Evolutionary conservation across 2,888 invertebrate species (phyloP).

Genomic region (Carpatolechia fugitivella): DNA sequence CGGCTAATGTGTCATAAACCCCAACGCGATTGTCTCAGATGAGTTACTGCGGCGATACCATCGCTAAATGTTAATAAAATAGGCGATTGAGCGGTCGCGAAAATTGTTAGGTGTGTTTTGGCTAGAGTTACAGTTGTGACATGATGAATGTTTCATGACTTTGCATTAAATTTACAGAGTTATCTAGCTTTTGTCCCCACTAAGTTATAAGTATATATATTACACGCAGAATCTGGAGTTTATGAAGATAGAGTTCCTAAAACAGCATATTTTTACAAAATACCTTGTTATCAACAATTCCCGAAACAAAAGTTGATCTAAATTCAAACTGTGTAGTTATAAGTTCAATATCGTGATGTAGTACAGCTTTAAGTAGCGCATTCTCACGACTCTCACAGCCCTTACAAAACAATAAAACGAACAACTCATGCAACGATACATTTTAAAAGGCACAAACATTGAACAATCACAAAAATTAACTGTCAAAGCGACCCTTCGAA

Average conservation of each 20-base stretch:
- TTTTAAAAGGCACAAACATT: slow-evolving; percentile 46
- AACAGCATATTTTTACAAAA: too few relatives aligned
- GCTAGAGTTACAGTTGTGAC: neutral
- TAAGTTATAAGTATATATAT: too few relatives aligned
- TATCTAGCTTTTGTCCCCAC: too few relatives aligned
- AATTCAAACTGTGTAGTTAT: slow-evolving; percentile 3
- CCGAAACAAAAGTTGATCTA: neutral
- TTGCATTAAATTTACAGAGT: neutral
- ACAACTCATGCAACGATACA: slow-evolving; percentile 48
- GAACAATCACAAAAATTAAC: slow-evolving; percentile 73
- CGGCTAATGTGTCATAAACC: slow-evolving; percentile 73
- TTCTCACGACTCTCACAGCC: slow-evolving; percentile 71
- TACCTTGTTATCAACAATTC: too few relatives aligned
- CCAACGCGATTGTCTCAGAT: slow-evolving; percentile 64
- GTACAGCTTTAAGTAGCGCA: slow-evolving; percentile 23
- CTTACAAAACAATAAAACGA: slow-evolving; percentile 51
- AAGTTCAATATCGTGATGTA: slow-evolving; percentile 15
- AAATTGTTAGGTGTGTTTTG: slow-evolving; percentile 3
- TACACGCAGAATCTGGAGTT: too few relatives aligned
- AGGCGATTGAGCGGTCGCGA: slow-evolving; percentile 17
- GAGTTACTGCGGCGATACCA: slow-evolving; percentile 50
- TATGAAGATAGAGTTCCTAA: too few relatives aligned
- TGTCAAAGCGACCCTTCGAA: slow-evolving; percentile 59
- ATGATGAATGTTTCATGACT: neutral
- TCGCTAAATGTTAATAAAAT: slow-evolving; percentile 49